Percentiles rank a stretch among this genome's conserved stretches.
Evolutionary conservation across 1,140 invertebrate genomes (phyloP).

Genomic region (Drosophila bipectinata): DNA sequence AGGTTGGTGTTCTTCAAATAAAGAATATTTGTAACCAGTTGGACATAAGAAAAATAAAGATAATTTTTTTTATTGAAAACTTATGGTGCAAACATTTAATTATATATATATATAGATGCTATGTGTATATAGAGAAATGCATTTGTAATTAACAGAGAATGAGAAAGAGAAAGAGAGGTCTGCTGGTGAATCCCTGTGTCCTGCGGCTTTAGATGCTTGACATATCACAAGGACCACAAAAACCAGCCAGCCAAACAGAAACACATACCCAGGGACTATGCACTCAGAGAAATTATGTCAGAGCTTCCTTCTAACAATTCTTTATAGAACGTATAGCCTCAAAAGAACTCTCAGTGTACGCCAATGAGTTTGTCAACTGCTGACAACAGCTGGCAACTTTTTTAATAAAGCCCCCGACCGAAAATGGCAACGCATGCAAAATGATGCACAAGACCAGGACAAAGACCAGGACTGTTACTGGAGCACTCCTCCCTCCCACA

Average conservation of each 20-base stretch:
- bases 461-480: slow-evolving; percentile 22
- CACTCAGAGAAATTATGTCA: not conserved
- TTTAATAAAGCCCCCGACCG: slow-evolving; percentile 65
- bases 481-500: not conserved
- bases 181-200: slow-evolving; percentile 21
- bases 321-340: too few relatives aligned
- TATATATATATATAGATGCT: too few relatives aligned
- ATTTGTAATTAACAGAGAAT: slow-evolving; percentile 69
- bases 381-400: slow-evolving; percentile 66
- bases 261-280: slow-evolving; percentile 10
- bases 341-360: not conserved
- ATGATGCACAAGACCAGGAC: slow-evolving; percentile 51
- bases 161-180: slow-evolving; percentile 18
- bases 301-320: too few relatives aligned
- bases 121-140: slow-evolving; percentile 47
- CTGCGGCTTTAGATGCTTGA: slow-evolving; percentile 66
- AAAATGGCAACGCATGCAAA: slow-evolving; percentile 66
- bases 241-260: slow-evolving; percentile 66
- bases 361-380: slow-evolving; percentile 78
- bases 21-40: too few relatives aligned
- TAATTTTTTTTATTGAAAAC: too few relatives aligned
- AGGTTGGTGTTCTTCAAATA: too few relatives aligned
- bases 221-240: slow-evolving; percentile 74
- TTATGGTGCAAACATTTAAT: too few relatives aligned
- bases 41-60: too few relatives aligned